Evolutionary conservation across 2,888 invertebrate genomes (phyloP).

Genomic region (Heteromyza rotundicornis): DNA sequence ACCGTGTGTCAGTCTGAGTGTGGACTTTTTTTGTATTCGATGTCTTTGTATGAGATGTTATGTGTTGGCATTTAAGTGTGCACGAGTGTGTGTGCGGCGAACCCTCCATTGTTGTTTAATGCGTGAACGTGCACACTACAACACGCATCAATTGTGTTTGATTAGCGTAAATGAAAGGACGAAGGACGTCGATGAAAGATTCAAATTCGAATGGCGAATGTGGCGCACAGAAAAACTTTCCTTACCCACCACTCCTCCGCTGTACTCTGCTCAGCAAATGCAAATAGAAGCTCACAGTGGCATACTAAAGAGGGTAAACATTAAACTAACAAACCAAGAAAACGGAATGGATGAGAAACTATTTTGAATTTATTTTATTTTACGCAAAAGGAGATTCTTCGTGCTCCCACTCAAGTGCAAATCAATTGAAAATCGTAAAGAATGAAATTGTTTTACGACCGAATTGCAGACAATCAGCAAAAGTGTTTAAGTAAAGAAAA

Average conservation of each 20-base stretch:
- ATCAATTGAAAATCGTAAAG: conserved; percentile 2
- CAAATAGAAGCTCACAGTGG: not conserved
- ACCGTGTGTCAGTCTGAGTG: not conserved
- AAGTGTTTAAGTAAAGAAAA: too few species aligned
- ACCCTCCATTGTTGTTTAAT: conserved; percentile 7
- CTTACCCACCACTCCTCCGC: not conserved
- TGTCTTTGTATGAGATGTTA: too few species aligned
- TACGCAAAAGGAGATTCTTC: too few species aligned
- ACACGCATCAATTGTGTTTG: conserved; percentile 40
- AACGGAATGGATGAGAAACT: not conserved
- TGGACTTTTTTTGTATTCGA: not conserved
- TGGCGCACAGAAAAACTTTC: not conserved
- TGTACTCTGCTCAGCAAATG: not conserved
- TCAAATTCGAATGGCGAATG: not conserved
- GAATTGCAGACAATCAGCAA: too few species aligned
- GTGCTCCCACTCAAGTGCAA: not conserved
- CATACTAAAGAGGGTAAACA: conserved; percentile 3
- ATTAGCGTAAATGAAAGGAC: conserved; percentile 38
- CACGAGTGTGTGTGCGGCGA: too few species aligned
- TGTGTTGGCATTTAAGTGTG: too few species aligned
- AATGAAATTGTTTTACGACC: not conserved
- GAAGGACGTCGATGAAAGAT: not conserved
- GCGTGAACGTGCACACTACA: conserved; percentile 30
- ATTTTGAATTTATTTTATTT: conserved; percentile 1
- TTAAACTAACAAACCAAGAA: not conserved